These are phyloP conservation scores for Rynchops niger DNA, from an alignment of 2,113 vertebrate species.

Conservation along the genomic window DNA sequence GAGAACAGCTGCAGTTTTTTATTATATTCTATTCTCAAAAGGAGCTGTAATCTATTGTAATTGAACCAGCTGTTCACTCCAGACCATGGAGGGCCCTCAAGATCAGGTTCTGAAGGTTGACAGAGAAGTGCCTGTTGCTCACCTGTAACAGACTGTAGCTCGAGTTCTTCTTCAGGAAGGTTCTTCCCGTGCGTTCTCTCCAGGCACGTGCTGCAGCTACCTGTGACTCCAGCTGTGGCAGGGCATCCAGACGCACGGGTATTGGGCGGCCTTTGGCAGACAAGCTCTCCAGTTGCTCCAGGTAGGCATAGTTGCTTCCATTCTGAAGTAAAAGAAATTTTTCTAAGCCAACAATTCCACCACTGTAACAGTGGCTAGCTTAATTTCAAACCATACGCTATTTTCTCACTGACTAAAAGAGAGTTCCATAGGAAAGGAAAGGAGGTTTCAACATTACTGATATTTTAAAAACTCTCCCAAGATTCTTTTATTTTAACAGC, in stretches of 20 bases:
- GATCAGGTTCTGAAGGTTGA: neutral
- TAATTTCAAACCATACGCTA: neutral
- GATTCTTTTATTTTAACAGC: neutral
- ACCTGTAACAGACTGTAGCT: constrained; percentile 94
- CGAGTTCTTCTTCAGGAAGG: constrained; percentile 99
- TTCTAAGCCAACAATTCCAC: neutral
- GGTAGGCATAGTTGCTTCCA: constrained; percentile 89
- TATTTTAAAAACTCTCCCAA: neutral
- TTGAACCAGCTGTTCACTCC: neutral
- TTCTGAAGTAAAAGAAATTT: constrained; percentile 72
- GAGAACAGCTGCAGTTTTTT: neutral
- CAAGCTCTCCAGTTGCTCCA: constrained; percentile 93
- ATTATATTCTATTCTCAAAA: neutral
- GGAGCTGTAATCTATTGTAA: neutral
- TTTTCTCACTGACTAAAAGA: neutral
- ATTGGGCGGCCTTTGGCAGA: constrained; percentile 92
- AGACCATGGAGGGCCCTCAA: neutral
- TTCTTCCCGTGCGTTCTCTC: constrained; percentile 93
- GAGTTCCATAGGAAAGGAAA: neutral
- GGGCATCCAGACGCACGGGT: constrained; percentile 88
- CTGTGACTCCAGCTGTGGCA: constrained; percentile 94
- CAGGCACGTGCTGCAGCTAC: constrained; percentile 92
- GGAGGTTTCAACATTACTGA: neutral
- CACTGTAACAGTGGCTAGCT: neutral
- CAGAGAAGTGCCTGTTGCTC: neutral